Percentiles rank a stretch among this genome's conserved stretches.
Conservation (phyloP, 2,797 vertebrate genomes). For the Scarus forsteni region DNA sequence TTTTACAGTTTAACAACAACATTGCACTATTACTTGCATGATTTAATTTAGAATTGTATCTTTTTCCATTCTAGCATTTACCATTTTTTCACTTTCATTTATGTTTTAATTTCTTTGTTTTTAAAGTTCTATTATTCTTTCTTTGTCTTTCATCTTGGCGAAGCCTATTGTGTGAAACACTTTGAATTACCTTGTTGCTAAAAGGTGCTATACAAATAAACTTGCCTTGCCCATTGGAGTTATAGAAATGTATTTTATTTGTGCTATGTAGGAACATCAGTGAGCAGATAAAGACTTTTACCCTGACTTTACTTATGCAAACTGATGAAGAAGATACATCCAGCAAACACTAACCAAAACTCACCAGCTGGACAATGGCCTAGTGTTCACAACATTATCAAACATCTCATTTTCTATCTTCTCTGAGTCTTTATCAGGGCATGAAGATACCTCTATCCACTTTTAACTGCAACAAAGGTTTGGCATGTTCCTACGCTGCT, state of each 20-base stretch:
- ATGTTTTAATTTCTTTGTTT: too few species aligned
- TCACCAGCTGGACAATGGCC: conserved; percentile 37
- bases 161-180: too few species aligned
- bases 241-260: not conserved
- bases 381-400: conserved; percentile 57
- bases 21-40: too few species aligned
- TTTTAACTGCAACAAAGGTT: conserved; percentile 40
- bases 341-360: conserved; percentile 42
- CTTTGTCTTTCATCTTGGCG: too few species aligned
- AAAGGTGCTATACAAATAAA: too few species aligned
- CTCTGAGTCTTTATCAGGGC: conserved; percentile 38
- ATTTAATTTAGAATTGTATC: too few species aligned
- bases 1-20: too few species aligned
- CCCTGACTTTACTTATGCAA: conserved; percentile 5
- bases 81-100: too few species aligned
- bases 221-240: too few species aligned
- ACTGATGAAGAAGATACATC: conserved; percentile 48
- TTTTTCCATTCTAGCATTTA: too few species aligned
- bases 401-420: conserved; percentile 50
- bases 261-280: not conserved
- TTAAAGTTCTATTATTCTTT: too few species aligned
- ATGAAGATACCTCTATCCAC: conserved; percentile 51
- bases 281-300: conserved; percentile 19
- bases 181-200: too few species aligned
- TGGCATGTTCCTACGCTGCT: conserved; percentile 52